Conservation (phyloP, 1,140 invertebrate species). For the Polyergus mexicanus region DNA sequence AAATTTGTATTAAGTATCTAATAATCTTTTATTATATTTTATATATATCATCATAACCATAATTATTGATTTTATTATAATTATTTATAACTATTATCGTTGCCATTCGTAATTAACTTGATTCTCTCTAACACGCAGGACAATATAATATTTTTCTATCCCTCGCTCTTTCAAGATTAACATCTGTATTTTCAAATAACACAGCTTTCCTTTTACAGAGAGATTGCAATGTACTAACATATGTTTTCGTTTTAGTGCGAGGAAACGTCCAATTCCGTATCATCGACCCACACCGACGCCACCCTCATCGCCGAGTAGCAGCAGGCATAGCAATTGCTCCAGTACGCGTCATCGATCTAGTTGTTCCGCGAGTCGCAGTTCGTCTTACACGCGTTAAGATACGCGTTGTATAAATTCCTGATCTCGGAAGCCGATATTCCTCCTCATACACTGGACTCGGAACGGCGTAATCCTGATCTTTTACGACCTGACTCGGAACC, state of each 20-base stretch:
- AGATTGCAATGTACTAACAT: slow-evolving; percentile 61
- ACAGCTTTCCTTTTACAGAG: not conserved
- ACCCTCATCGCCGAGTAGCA: slow-evolving; percentile 89
- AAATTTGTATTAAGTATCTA: not conserved
- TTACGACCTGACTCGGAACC: slow-evolving; percentile 1
- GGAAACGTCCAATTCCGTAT: slow-evolving; percentile 96
- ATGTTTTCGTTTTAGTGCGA: slow-evolving; percentile 90
- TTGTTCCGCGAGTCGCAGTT: slow-evolving; percentile 83
- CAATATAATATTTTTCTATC: not conserved
- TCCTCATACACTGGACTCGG: slow-evolving; percentile 58
- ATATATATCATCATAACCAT: not conserved
- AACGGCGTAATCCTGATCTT: slow-evolving; percentile 26
- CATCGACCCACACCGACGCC: slow-evolving; percentile 93
- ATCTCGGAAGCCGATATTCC: slow-evolving; percentile 58
- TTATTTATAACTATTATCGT: slow-evolving; percentile 11
- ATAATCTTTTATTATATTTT: not conserved
- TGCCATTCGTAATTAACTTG: slow-evolving; percentile 5
- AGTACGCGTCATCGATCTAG: slow-evolving; percentile 84
- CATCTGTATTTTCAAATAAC: slow-evolving; percentile 17
- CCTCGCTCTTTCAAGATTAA: slow-evolving; percentile 21
- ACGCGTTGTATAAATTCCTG: slow-evolving; percentile 21
- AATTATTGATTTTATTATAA: not conserved
- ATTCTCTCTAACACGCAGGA: not conserved
- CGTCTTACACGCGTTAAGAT: slow-evolving; percentile 80
- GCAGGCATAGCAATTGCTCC: slow-evolving; percentile 86